Evolutionary conservation across 2,113 vertebrate genomes (phyloP).

Genomic region (Irena cyanogastra): DNA sequence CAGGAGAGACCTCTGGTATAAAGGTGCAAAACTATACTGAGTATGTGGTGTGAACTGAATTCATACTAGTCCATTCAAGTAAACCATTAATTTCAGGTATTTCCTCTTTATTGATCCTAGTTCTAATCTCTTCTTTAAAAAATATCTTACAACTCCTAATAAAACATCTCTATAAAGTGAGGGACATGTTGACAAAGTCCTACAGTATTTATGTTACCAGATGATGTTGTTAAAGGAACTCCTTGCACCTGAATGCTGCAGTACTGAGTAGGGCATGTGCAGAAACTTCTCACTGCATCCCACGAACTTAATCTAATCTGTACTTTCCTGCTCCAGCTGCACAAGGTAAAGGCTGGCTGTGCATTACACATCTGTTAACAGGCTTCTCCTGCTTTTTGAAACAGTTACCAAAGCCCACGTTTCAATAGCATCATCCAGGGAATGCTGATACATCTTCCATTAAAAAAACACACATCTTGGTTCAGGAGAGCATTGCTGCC

Average conservation of each 20-base stretch:
- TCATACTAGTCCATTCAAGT: neutral
- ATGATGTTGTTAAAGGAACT: fast-evolving
- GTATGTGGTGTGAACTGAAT: neutral
- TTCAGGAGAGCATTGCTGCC: neutral
- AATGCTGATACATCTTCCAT: neutral
- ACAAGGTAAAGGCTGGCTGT: neutral
- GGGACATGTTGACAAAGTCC: neutral
- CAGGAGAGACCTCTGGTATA: neutral
- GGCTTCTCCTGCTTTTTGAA: neutral
- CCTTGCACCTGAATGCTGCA: neutral
- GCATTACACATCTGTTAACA: neutral
- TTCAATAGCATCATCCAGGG: neutral
- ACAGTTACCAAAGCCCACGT: neutral
- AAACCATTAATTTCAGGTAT: neutral
- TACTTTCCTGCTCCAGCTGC: neutral
- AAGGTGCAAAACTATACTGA: neutral
- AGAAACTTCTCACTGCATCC: neutral
- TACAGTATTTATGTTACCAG: neutral
- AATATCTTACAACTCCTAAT: neutral
- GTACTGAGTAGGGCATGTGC: neutral
- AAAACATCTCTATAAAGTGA: neutral
- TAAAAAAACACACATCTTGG: neutral
- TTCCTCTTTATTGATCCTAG: neutral
- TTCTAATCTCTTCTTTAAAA: neutral
- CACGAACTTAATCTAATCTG: neutral